Evolutionary conservation across 1,140 invertebrate genomes (phyloP).

Genomic region (Brachionus calyciflorus): DNA sequence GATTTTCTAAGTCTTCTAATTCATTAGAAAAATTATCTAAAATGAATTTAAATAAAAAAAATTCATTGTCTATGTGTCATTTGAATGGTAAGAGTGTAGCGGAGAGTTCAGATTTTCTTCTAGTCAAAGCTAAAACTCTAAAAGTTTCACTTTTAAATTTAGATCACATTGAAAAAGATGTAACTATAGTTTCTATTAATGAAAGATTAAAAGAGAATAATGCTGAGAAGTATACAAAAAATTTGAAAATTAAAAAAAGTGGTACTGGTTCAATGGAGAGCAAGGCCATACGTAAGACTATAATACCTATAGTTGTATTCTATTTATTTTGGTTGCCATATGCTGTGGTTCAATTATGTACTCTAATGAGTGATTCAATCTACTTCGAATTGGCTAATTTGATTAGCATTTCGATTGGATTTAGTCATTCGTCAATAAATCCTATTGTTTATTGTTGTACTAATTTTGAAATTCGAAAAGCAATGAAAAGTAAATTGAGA

Average conservation of each 20-base stretch:
- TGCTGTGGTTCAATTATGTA: not conserved
- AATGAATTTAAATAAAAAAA: not conserved
- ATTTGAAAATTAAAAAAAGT: conserved; percentile 21
- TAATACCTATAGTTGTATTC: conserved; percentile 39
- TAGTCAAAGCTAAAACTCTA: not conserved
- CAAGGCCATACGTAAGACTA: conserved; percentile 27
- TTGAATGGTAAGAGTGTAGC: not conserved
- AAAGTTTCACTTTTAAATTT: not conserved
- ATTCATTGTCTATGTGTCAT: not conserved
- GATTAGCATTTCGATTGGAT: conserved; percentile 24
- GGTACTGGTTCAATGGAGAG: conserved; percentile 27
- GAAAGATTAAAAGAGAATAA: not conserved
- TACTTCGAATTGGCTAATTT: conserved; percentile 33
- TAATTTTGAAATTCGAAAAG: conserved; percentile 31
- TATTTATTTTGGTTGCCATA: conserved; percentile 43
- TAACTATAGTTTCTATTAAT: conserved; percentile 6
- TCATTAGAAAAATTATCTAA: not conserved
- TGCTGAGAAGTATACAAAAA: not conserved
- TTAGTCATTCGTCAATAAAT: conserved; percentile 41
- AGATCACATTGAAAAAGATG: not conserved
- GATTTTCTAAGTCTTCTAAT: not conserved
- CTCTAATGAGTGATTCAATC: not conserved
- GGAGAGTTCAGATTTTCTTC: not conserved
- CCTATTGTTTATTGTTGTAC: conserved; percentile 41
- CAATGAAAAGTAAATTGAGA: conserved; percentile 17